Evolutionary conservation across 2,797 vertebrate genomes (phyloP).

Genomic region (Microtus californicus): DNA sequence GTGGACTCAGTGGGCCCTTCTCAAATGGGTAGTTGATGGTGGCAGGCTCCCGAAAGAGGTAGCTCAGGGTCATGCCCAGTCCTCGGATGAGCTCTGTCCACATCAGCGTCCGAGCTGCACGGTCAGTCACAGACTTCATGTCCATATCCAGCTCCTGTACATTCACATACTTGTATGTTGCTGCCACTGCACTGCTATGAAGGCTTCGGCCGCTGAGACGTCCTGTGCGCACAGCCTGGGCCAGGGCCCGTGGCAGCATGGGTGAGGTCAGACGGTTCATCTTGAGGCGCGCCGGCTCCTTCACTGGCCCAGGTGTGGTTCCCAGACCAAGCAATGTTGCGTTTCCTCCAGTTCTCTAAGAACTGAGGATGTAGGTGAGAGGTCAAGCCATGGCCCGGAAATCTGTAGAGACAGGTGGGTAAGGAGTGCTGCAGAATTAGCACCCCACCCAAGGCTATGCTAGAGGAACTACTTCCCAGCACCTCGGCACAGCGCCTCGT

Average conservation of each 20-base stretch:
- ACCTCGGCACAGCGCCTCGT: neutral
- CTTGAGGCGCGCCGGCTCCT: no score
- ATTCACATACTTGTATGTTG: conserved; percentile 92
- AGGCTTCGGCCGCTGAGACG: conserved; percentile 57
- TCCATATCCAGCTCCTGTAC: conserved; percentile 88
- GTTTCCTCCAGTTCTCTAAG: neutral
- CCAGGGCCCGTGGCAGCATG: conserved; percentile 77
- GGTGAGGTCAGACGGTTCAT: conserved; percentile 65
- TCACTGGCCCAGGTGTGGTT: no score
- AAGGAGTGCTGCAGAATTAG: neutral
- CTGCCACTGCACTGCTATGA: conserved; percentile 72
- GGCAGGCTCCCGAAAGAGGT: conserved; percentile 96
- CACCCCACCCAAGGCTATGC: neutral
- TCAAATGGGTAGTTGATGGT: conserved; percentile 99
- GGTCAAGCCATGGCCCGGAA: neutral
- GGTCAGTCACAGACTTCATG: conserved; percentile 92
- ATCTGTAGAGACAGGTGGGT: neutral
- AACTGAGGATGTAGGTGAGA: neutral
- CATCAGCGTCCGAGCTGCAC: conserved; percentile 93
- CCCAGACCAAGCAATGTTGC: neutral
- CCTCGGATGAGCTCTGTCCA: conserved; percentile 95
- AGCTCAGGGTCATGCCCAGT: conserved; percentile 95
- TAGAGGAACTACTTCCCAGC: neutral
- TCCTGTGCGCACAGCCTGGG: conserved; percentile 77
- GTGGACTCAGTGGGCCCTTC: conserved; percentile 96